Conservation (phyloP, 2,888 invertebrate species). For the Meandrusa payeni region DNA sequence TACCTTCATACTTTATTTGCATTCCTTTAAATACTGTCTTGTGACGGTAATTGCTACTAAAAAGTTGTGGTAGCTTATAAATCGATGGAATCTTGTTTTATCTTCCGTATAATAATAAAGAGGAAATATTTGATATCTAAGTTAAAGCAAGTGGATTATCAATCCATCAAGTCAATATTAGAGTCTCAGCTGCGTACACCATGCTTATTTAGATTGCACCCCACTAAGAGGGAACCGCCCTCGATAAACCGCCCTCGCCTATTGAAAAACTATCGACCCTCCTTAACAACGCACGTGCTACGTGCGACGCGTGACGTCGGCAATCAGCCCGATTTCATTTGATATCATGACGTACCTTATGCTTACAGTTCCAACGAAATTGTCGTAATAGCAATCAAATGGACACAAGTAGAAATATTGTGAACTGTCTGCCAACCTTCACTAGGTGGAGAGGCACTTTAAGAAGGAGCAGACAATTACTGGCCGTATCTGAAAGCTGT, state of each 20-base stretch:
- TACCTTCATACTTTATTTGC: no score
- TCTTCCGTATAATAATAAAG: slow-evolving; percentile 1
- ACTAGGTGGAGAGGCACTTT: no score
- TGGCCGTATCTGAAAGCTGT: no score
- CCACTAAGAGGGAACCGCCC: slow-evolving; percentile 16
- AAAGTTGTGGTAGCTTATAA: no score
- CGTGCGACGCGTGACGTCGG: not conserved
- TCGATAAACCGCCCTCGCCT: slow-evolving; percentile 5
- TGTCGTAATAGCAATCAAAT: no score
- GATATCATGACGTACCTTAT: slow-evolving; percentile 2
- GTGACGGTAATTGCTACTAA: no score
- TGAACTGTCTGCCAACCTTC: no score
- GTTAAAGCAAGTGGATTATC: not conserved
- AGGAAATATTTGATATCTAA: not conserved
- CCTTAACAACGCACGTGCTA: slow-evolving; percentile 13
- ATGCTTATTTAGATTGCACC: slow-evolving; percentile 16
- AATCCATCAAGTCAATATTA: slow-evolving; percentile 23
- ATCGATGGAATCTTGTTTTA: no score
- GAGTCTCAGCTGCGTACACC: slow-evolving; percentile 23
- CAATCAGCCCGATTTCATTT: not conserved
- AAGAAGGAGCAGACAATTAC: no score
- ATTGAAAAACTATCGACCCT: slow-evolving; percentile 11
- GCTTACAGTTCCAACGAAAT: no score
- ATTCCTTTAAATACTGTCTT: no score
- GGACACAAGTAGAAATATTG: no score